Evolutionary conservation across 2,888 invertebrate species (phyloP).

Genomic region (Helicoverpa assulta): DNA sequence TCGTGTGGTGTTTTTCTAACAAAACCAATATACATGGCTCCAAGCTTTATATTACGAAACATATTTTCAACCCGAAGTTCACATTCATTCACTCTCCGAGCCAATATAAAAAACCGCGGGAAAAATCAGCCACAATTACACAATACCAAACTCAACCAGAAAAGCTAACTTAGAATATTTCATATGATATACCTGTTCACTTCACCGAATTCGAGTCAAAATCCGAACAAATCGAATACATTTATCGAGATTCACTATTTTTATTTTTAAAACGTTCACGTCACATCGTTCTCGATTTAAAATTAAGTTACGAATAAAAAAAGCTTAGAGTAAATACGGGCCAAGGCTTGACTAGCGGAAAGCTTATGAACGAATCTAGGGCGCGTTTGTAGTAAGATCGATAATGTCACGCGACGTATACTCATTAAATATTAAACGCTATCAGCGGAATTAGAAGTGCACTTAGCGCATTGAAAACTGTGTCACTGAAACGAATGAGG

Average conservation of each 20-base stretch:
- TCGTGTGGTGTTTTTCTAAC: not conserved
- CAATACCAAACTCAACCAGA: constrained; percentile 4
- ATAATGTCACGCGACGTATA: constrained; percentile 56
- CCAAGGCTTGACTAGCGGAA: constrained; percentile 43
- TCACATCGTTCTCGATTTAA: constrained; percentile 40
- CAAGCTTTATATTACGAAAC: not conserved
- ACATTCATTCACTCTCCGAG: not conserved
- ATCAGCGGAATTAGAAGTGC: constrained; percentile 62
- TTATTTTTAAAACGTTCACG: constrained; percentile 36
- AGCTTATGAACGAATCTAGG: constrained; percentile 61
- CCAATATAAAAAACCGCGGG: constrained; percentile 11
- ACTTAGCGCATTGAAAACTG: constrained; percentile 53
- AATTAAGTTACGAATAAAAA: constrained; percentile 46
- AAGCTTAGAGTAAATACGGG: constrained; percentile 47
- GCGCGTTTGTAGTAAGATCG: constrained; percentile 60
- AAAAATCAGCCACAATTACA: constrained; percentile 4
- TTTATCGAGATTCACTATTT: constrained; percentile 29
- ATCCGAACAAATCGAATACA: constrained; percentile 35
- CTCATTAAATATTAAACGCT: constrained; percentile 64
- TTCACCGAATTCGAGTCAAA: constrained; percentile 24
- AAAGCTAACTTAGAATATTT: constrained; percentile 8
- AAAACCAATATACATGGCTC: not conserved
- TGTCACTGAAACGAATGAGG: constrained; percentile 24
- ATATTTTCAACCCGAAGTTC: not conserved
- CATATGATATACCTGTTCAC: constrained; percentile 42